A percentile compares a stretch with the other conserved stretches of the same genome.
These are phyloP conservation scores for Sebastes minor DNA, from an alignment of 2,797 vertebrate species.

Conservation along the genomic window DNA sequence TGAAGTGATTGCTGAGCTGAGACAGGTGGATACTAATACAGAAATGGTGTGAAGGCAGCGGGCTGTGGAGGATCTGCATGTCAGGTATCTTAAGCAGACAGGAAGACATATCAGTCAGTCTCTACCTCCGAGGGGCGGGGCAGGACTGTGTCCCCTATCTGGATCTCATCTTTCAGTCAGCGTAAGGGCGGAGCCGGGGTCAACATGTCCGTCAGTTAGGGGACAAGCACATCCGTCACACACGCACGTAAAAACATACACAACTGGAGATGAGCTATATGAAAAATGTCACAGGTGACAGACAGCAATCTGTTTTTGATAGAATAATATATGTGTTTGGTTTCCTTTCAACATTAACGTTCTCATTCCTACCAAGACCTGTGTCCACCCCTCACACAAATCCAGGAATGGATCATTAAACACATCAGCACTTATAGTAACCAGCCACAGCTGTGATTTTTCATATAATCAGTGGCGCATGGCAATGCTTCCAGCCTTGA, in stretches of 20 bases:
- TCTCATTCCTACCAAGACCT: constrained; percentile 43
- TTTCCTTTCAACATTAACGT: constrained; percentile 50
- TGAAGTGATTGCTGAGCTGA: constrained; percentile 38
- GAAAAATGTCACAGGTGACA: constrained; percentile 18
- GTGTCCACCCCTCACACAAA: constrained; percentile 60
- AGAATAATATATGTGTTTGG: constrained; percentile 51
- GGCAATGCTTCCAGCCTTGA: constrained; percentile 64
- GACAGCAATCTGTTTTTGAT: constrained; percentile 40
- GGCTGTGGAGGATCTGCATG: constrained; percentile 45
- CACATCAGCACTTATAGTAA: constrained; percentile 64
- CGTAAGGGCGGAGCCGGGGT: constrained; percentile 26
- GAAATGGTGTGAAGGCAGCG: constrained; percentile 37
- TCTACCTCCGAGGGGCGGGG: constrained; percentile 26
- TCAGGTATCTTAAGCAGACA: constrained; percentile 48
- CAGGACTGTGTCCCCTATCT: constrained; percentile 10
- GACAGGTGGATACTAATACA: constrained; percentile 46
- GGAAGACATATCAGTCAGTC: constrained; percentile 48
- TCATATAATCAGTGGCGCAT: constrained; percentile 70
- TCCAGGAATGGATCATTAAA: constrained; percentile 66
- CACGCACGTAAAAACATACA: not conserved
- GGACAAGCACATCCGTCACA: constrained; percentile 51
- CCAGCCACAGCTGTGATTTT: constrained; percentile 71
- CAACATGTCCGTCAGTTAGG: constrained; percentile 19
- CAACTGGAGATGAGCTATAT: not conserved
- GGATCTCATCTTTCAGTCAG: constrained; percentile 47